Percentiles rank a stretch among this genome's conserved stretches.
Evolutionary conservation across 2,888 invertebrate genomes (phyloP).

Genomic region (Pseudolycoriella hygida): DNA sequence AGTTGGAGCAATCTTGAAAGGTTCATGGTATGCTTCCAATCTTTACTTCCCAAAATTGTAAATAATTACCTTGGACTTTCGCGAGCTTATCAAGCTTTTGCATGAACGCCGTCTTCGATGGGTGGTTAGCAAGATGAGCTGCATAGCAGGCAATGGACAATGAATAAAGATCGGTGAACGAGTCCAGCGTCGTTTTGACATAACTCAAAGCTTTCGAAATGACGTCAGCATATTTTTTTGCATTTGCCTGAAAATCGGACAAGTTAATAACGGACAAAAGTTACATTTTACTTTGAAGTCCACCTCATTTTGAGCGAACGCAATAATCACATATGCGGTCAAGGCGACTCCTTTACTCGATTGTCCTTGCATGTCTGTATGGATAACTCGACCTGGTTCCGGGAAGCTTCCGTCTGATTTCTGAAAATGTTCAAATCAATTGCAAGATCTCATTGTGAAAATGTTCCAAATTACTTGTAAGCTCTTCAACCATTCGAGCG

Average conservation of each 20-base stretch:
- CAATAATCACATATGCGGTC: constrained; percentile 62
- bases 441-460: neutral
- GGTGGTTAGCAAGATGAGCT: constrained; percentile 55
- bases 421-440: constrained; percentile 31
- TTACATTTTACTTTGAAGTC: too few species aligned
- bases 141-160: constrained; percentile 61
- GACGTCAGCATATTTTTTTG: constrained; percentile 37
- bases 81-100: constrained; percentile 33
- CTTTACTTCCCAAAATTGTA: too few species aligned
- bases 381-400: constrained; percentile 49
- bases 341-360: constrained; percentile 52
- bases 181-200: constrained; percentile 46
- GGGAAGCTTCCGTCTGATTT: constrained; percentile 58
- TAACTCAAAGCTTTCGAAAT: constrained; percentile 64
- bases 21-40: too few species aligned
- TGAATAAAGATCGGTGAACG: constrained; percentile 49
- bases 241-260: constrained; percentile 15
- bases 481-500: constrained; percentile 51
- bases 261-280: too few species aligned
- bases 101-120: constrained; percentile 45
- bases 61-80: constrained; percentile 30
- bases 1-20: too few species aligned
- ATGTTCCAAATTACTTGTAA: constrained; percentile 35
- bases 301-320: constrained; percentile 52
- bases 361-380: constrained; percentile 52